A percentile compares a stretch with the other conserved stretches of the same genome.
These are phyloP conservation scores for Cataglyphis hispanica DNA, from an alignment of 1,140 invertebrate genomes.

Conservation along the genomic window DNA sequence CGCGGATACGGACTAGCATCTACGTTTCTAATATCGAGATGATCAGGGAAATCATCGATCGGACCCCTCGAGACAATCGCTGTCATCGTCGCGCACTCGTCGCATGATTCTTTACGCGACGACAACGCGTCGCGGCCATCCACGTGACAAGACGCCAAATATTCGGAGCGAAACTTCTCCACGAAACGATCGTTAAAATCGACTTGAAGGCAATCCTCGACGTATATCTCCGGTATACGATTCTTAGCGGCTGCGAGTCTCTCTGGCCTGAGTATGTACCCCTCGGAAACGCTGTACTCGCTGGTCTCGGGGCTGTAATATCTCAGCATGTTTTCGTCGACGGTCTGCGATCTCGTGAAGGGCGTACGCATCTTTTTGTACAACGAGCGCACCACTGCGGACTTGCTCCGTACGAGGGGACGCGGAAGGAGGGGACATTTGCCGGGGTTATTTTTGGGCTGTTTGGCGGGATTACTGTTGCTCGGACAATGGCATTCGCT, in stretches of 20 bases:
- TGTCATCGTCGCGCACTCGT: neutral
- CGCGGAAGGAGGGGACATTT: slow-evolving; percentile 82
- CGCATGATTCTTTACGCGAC: slow-evolving; percentile 38
- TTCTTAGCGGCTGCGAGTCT: slow-evolving; percentile 69
- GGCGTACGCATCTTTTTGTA: slow-evolving; percentile 85
- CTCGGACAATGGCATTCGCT: slow-evolving; percentile 85
- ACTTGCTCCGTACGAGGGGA: slow-evolving; percentile 87
- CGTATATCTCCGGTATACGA: slow-evolving; percentile 83
- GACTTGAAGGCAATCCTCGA: slow-evolving; percentile 83
- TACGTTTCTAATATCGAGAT: slow-evolving; percentile 68
- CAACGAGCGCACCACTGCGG: slow-evolving; percentile 86
- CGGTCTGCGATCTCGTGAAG: slow-evolving; percentile 84
- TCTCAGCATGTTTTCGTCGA: slow-evolving; percentile 84
- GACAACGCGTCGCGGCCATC: slow-evolving; percentile 28
- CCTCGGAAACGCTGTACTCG: slow-evolving; percentile 83
- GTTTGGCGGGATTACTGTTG: slow-evolving; percentile 76
- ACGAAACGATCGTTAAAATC: slow-evolving; percentile 81
- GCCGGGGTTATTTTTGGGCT: slow-evolving; percentile 77
- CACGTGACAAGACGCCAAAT: slow-evolving; percentile 64
- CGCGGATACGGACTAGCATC: slow-evolving; percentile 72
- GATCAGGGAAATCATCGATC: slow-evolving; percentile 51
- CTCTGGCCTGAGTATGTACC: slow-evolving; percentile 80
- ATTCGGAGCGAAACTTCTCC: slow-evolving; percentile 79
- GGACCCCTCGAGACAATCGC: slow-evolving; percentile 56
- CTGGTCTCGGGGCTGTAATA: slow-evolving; percentile 84